Evolutionary conservation across 2,888 invertebrate species (phyloP).

Genomic region (Parnassius smintheus): DNA sequence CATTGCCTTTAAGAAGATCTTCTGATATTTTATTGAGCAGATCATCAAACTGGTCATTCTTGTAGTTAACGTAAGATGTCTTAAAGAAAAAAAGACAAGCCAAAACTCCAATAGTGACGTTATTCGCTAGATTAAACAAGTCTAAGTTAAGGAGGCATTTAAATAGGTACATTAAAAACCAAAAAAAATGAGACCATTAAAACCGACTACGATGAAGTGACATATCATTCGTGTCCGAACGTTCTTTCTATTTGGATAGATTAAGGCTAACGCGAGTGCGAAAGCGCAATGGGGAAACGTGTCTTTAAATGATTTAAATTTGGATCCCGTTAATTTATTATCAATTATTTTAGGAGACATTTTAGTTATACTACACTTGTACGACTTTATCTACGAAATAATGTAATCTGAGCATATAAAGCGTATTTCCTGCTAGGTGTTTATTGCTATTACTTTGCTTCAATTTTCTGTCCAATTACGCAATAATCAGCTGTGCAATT

Average conservation of each 20-base stretch:
- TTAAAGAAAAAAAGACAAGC: constrained; percentile 57
- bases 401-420: not conserved
- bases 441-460: constrained; percentile 35
- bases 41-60: constrained; percentile 44
- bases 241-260: constrained; percentile 56
- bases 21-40: constrained; percentile 50
- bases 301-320: constrained; percentile 53
- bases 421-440: constrained; percentile 4
- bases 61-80: constrained; percentile 49
- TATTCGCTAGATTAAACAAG: constrained; percentile 52
- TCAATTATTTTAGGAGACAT: constrained; percentile 23
- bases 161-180: constrained; percentile 50
- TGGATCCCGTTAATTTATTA: constrained; percentile 30
- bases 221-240: constrained; percentile 36
- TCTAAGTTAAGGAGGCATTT: constrained; percentile 49
- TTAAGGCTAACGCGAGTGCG: constrained; percentile 48
- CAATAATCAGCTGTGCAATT: constrained; percentile 28
- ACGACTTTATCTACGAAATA: not conserved
- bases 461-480: constrained; percentile 38
- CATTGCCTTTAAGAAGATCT: constrained; percentile 52
- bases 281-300: constrained; percentile 56
- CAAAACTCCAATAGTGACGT: constrained; percentile 51
- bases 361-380: not conserved
- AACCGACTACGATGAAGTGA: constrained; percentile 36
- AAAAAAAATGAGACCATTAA: constrained; percentile 48